Evolutionary conservation across 1,140 invertebrate genomes (phyloP), one percentile per base, ranked within the genome.

Genomic region (Chironomus striatipennis): DNA sequence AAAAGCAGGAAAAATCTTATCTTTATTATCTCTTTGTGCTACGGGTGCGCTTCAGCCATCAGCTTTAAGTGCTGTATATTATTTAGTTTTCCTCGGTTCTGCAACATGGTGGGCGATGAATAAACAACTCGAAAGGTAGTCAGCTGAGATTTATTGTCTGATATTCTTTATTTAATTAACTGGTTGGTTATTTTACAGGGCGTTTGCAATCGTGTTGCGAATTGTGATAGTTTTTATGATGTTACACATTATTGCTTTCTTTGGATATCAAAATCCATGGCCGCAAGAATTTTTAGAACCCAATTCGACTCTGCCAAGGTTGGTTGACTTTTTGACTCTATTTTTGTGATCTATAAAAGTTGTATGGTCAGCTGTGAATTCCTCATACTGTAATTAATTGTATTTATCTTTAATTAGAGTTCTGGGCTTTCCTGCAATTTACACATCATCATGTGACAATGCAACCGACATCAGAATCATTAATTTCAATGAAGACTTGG

Each of bases 101-200:
- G 90, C 92, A 15, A 97, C 95, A 0, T 94, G 93, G 84, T 96
- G 96, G 93, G 89, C 93, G 17, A 90, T 91, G 78, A 92, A 92
- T 79, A 88, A 89, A 75, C 88, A 92, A 67, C 81, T 93, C 74
- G 85, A 85, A 75, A 86, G 79, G 81, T 82, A 77, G 24, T 47
- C 8, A 7, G 5, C 20, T 7, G 21, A 74, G 15, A 47, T 73
- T 21, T 43, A 73, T 17, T 24, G 18, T 67, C 34, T n/a, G 24
- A 43, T 20, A 73, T n/a, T n/a, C 43, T 15, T 47, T 8, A 24
- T 15, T 74, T 18, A 42, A 74, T 77, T 67, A 65, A 74, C 75
- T n/a, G n/a, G 76, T 74, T 72, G 77, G 75, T 57, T 43, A 73
- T 73, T 77, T 20, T 74, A 34, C 24, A 82, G 86, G 75, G 89